Conservation (phyloP, 2,888 invertebrate species). For the Tenthredo livida region DNA sequence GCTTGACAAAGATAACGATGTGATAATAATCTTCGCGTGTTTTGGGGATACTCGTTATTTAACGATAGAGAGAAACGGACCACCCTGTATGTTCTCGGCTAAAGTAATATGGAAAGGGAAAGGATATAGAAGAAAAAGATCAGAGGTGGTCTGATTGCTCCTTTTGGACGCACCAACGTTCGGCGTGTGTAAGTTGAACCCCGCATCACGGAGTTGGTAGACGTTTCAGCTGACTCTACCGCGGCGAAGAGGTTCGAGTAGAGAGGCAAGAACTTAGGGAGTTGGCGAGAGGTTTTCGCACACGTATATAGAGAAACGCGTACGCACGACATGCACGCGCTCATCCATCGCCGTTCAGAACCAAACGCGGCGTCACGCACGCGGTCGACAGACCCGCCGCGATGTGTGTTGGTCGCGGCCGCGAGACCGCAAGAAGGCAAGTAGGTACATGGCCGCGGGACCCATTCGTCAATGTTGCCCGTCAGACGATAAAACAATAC, state of each 20-base stretch:
- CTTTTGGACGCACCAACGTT: constrained; percentile 8
- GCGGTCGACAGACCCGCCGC: constrained; percentile 56
- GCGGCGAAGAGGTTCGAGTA: neutral
- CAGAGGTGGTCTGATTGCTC: constrained; percentile 1
- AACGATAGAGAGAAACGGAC: constrained; percentile 27
- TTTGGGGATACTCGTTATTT: neutral
- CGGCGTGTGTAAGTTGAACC: constrained; percentile 14
- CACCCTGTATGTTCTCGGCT: constrained; percentile 20
- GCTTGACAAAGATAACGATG: neutral
- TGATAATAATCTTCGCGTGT: neutral
- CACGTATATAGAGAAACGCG: constrained; percentile 48
- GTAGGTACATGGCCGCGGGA: constrained; percentile 69
- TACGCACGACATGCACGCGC: constrained; percentile 35
- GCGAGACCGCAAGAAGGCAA: constrained; percentile 69
- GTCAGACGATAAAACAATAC: constrained; percentile 77
- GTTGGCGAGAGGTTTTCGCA: constrained; percentile 60
- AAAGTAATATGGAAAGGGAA: constrained; percentile 17
- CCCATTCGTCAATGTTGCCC: constrained; percentile 77
- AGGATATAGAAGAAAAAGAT: constrained; percentile 31
- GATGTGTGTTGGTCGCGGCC: constrained; percentile 61
- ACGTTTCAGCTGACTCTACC: constrained; percentile 24
- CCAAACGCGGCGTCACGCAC: constrained; percentile 54
- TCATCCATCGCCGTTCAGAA: constrained; percentile 31
- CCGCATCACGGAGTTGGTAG: constrained; percentile 1
- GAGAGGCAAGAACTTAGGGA: constrained; percentile 67